A percentile compares a stretch with the other conserved stretches of the same genome.
phyloP scores from a whole-genome alignment of 1,140 invertebrate species.

The Macrotrachela quadricornifera region DNA sequence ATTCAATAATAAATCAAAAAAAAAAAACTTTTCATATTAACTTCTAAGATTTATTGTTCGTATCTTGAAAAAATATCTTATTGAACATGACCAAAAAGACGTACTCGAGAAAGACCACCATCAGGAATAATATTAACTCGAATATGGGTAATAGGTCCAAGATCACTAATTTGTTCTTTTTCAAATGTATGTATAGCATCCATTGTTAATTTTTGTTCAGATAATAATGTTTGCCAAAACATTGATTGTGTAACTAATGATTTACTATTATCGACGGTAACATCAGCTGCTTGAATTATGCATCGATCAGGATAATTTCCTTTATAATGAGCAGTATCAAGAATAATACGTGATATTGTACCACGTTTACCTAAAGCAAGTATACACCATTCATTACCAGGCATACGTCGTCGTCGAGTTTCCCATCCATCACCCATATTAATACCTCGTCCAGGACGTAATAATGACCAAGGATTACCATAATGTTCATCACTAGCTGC shows the following conservation, averaged over 20 bases:
- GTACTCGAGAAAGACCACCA: conserved; percentile 27
- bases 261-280: neutral
- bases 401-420: conserved; percentile 38
- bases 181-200: conserved; percentile 19
- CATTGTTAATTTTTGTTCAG: conserved; percentile 16
- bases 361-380: conserved; percentile 38
- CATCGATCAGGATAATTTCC: conserved; percentile 44
- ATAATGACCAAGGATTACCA: conserved; percentile 42
- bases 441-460: conserved; percentile 33
- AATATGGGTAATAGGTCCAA: conserved; percentile 21
- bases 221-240: conserved; percentile 14
- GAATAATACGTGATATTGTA: conserved; percentile 30
- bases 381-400: conserved; percentile 45
- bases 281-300: conserved; percentile 36
- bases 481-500: conserved; percentile 43
- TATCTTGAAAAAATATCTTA: no score
- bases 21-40: no score
- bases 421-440: conserved; percentile 47
- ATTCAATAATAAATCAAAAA: no score
- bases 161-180: conserved; percentile 10
- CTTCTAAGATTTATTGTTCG: no score
- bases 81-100: conserved; percentile 13
- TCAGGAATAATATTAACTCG: conserved; percentile 27
- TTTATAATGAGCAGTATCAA: conserved; percentile 45
- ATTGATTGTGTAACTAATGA: no score